A percentile compares a stretch with the other conserved stretches of the same genome.
Evolutionary conservation across 2,888 invertebrate species (phyloP).

Genomic region (Pyrocoelia pectoralis): DNA sequence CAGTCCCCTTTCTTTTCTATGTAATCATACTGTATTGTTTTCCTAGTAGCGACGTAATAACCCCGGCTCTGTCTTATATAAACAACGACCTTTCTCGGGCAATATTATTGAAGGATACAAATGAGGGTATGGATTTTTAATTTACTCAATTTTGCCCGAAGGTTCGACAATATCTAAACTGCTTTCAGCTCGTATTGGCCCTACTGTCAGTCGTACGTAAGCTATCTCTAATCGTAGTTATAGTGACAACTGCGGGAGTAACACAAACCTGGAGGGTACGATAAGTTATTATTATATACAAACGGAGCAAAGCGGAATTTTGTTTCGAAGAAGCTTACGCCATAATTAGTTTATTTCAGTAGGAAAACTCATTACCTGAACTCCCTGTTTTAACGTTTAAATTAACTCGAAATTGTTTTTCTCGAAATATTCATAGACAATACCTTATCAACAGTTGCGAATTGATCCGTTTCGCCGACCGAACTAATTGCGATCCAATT

Average conservation of each 20-base stretch:
- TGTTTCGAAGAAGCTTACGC: constrained; percentile 14
- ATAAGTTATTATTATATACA: constrained; percentile 35
- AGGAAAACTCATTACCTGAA: constrained; percentile 24
- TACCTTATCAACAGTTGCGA: too few species aligned
- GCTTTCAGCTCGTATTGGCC: constrained; percentile 21
- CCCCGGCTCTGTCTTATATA: constrained; percentile 5
- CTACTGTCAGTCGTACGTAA: constrained; percentile 25
- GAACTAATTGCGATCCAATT: too few species aligned
- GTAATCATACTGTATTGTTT: not conserved
- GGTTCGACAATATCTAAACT: constrained; percentile 27
- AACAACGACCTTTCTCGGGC: constrained; percentile 22
- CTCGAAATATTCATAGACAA: not conserved
- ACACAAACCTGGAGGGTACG: constrained; percentile 23
- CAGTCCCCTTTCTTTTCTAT: too few species aligned
- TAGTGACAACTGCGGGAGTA: constrained; percentile 17
- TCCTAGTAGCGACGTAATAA: not conserved
- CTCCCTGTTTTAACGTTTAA: constrained; percentile 15
- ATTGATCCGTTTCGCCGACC: too few species aligned
- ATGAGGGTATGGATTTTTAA: constrained; percentile 41
- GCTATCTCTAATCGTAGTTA: constrained; percentile 37
- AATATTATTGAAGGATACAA: constrained; percentile 34
- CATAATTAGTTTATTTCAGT: constrained; percentile 27
- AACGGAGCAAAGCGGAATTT: constrained; percentile 30
- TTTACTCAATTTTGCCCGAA: constrained; percentile 32
- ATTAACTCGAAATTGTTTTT: constrained; percentile 30